Conservation (phyloP, 2,888 invertebrate species). For the Caenorhabditis macrosperma region DNA sequence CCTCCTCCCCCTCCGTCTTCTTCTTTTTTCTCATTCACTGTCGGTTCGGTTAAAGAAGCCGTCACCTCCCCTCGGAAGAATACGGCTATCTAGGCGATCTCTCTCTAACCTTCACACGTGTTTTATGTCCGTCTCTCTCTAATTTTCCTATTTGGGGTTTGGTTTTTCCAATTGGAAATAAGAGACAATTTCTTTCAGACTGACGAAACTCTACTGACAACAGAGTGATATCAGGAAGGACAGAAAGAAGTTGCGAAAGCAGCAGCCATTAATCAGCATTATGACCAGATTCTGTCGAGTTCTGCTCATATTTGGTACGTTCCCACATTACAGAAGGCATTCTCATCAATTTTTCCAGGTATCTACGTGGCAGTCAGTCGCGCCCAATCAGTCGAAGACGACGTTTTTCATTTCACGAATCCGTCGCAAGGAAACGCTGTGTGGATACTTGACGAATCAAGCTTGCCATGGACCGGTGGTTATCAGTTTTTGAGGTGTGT, state of each 20-base stretch:
- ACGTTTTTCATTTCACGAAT: conserved; percentile 65
- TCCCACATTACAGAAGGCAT: too few relatives aligned
- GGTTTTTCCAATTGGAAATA: neutral
- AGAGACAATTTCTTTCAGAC: conserved; percentile 30
- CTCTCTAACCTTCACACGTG: conserved; percentile 46
- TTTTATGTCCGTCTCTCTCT: conserved; percentile 34
- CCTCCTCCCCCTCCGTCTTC: neutral
- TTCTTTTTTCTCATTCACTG: neutral
- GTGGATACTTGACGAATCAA: conserved; percentile 69
- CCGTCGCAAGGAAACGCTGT: conserved; percentile 66
- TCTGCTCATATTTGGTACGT: conserved; percentile 56
- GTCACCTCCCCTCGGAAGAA: too few relatives aligned
- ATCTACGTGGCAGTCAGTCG: conserved; percentile 28
- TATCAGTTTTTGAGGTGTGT: conserved; percentile 72
- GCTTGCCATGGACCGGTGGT: conserved; percentile 75
- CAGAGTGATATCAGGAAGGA: conserved; percentile 13
- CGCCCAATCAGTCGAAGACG: conserved; percentile 64
- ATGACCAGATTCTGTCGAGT: conserved; percentile 34
- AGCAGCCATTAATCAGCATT: conserved; percentile 29
- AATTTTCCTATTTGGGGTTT: neutral
- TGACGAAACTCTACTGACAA: conserved; percentile 29
- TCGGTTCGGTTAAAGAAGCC: too few relatives aligned
- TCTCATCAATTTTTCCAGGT: too few relatives aligned
- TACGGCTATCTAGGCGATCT: conserved; percentile 24
- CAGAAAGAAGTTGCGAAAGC: conserved; percentile 22